phyloP scores from a whole-genome alignment of 1,140 invertebrate genomes.

The Zaprionus africanus region DNA sequence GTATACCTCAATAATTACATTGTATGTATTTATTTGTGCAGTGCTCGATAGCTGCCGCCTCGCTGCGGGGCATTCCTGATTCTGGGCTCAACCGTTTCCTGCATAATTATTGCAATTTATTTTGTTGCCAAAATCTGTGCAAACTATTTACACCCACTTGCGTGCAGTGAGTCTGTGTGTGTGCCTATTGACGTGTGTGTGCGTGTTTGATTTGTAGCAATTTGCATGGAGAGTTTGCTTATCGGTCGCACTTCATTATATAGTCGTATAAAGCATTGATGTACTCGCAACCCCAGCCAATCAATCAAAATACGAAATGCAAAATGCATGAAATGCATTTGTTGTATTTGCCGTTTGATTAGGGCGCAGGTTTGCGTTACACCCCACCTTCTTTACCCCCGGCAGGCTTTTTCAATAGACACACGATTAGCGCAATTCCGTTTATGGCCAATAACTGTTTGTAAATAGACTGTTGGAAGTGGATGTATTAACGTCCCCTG shows the following conservation, averaged over 20 bases:
- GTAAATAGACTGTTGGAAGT: neutral
- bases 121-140: slow-evolving; percentile 70
- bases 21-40: slow-evolving; percentile 76
- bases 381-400: neutral
- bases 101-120: slow-evolving; percentile 78
- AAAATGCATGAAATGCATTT: slow-evolving; percentile 51
- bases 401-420: neutral
- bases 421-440: slow-evolving; percentile 5
- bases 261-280: slow-evolving; percentile 33
- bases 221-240: slow-evolving; percentile 64
- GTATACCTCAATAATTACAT: slow-evolving; percentile 78
- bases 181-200: neutral
- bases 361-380: slow-evolving; percentile 3
- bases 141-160: slow-evolving; percentile 59
- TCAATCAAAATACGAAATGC: slow-evolving; percentile 63
- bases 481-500: neutral
- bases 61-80: slow-evolving; percentile 31
- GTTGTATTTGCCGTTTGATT: slow-evolving; percentile 59
- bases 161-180: neutral
- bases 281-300: slow-evolving; percentile 32
- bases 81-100: slow-evolving; percentile 42
- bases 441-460: slow-evolving; percentile 22
- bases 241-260: slow-evolving; percentile 70
- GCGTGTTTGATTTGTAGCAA: slow-evolving; percentile 61
- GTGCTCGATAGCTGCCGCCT: slow-evolving; percentile 58